These are phyloP conservation scores for Ammodytes marinus DNA, from an alignment of 2,113 vertebrate species.

Conservation along the genomic window DNA sequence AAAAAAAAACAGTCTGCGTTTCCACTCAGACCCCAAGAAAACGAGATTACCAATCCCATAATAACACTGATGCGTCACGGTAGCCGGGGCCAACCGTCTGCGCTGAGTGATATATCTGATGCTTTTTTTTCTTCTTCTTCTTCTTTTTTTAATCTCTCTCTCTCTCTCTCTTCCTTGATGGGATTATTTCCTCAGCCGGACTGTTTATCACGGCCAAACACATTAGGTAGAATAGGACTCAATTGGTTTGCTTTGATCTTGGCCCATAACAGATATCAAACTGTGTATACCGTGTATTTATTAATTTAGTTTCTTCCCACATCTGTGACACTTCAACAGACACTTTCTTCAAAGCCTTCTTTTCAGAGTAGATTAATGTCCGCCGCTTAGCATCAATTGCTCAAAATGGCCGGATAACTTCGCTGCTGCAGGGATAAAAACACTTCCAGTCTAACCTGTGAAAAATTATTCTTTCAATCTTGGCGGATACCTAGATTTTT, in stretches of 20 bases:
- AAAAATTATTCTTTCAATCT: background rate
- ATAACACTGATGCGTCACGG: constrained; percentile 66
- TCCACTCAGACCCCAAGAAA: constrained; percentile 70
- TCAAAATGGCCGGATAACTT: constrained; percentile 75
- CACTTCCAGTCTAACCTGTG: constrained; percentile 43
- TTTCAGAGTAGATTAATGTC: constrained; percentile 80
- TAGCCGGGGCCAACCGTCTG: constrained; percentile 69
- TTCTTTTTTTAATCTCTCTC: constrained; percentile 70
- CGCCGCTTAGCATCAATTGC: constrained; percentile 73
- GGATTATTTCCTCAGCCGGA: constrained; percentile 80
- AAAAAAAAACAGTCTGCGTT: constrained; percentile 62
- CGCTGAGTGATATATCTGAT: constrained; percentile 76
- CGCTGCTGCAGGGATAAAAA: constrained; percentile 67
- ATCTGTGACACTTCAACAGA: constrained; percentile 75
- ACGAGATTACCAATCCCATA: constrained; percentile 82
- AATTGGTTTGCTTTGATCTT: constrained; percentile 81
- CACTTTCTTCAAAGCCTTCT: constrained; percentile 77
- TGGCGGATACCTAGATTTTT: background rate
- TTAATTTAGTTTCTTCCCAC: constrained; percentile 73
- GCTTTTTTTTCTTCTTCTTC: constrained; percentile 37
- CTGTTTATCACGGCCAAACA: constrained; percentile 83
- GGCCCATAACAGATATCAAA: constrained; percentile 77
- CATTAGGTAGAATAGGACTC: constrained; percentile 81
- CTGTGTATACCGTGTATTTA: constrained; percentile 76
- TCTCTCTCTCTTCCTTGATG: constrained; percentile 73